phyloP scores from a whole-genome alignment of 2,113 vertebrate genomes.

The Meleagris gallopavo region DNA sequence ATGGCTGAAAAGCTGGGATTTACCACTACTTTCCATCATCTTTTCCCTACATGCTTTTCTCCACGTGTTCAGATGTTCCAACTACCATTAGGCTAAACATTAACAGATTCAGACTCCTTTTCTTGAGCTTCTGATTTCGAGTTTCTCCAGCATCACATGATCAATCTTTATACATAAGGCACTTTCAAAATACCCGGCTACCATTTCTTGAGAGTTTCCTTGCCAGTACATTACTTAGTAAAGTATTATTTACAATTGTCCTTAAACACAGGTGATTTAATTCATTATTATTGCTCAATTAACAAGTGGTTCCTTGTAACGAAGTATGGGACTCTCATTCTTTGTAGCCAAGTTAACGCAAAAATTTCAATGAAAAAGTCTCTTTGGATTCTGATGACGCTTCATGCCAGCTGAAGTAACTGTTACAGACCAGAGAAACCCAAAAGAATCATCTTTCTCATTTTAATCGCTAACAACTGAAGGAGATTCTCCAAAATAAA shows the following conservation, averaged over 20 bases:
- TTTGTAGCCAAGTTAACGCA: background rate
- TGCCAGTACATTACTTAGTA: conserved; percentile 47
- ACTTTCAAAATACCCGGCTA: background rate
- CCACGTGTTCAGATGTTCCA: background rate
- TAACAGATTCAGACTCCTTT: background rate
- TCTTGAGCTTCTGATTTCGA: background rate
- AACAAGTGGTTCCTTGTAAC: conserved; percentile 41
- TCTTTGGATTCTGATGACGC: background rate
- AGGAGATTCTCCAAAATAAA: background rate
- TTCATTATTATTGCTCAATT: conserved; percentile 48
- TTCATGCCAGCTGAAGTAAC: background rate
- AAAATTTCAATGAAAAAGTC: background rate
- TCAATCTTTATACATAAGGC: background rate
- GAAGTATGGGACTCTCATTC: background rate
- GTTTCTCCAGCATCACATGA: conserved; percentile 17
- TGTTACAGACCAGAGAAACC: background rate
- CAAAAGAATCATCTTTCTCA: background rate
- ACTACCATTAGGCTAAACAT: conserved; percentile 6
- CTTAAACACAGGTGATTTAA: conserved; percentile 17
- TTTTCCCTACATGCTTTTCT: background rate
- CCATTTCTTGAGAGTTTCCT: conserved; percentile 17
- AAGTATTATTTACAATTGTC: conserved; percentile 28
- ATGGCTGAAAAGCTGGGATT: background rate
- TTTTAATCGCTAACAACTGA: background rate
- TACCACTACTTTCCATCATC: background rate